Evolutionary conservation across 2,888 invertebrate genomes (phyloP).

Genomic region (Sclerodermus sp.): DNA sequence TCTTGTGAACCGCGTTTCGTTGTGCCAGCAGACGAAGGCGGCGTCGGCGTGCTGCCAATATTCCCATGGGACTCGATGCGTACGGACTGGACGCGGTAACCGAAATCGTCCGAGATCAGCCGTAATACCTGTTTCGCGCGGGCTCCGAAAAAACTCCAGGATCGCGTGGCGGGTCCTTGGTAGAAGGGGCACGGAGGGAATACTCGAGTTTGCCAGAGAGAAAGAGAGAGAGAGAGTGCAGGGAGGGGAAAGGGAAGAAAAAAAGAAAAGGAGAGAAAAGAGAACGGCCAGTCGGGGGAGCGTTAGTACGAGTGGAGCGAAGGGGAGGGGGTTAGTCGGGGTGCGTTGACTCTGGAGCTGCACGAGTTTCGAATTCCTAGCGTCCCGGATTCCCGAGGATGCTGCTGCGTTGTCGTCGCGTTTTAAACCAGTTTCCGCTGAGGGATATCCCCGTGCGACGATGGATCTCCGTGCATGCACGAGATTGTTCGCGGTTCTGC

Average conservation of each 20-base stretch:
- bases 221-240: conserved; percentile 2
- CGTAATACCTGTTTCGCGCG: conserved; percentile 41
- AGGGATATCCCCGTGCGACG: not conserved
- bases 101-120: too few species aligned
- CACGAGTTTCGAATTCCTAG: conserved; percentile 34
- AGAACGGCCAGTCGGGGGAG: too few species aligned
- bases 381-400: conserved; percentile 14
- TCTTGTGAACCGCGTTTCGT: conserved; percentile 16
- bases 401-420: conserved; percentile 12
- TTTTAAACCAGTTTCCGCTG: conserved; percentile 17
- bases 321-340: conserved; percentile 5
- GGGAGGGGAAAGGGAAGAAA: conserved; percentile 3
- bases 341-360: conserved; percentile 25
- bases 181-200: conserved; percentile 14
- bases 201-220: not conserved
- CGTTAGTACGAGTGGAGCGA: conserved; percentile 10
- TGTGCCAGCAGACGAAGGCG: conserved; percentile 12
- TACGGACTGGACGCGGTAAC: too few species aligned
- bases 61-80: too few species aligned
- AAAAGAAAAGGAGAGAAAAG: too few species aligned
- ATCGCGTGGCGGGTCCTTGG: conserved; percentile 15
- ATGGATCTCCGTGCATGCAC: too few species aligned
- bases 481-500: too few species aligned
- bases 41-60: conserved; percentile 25
- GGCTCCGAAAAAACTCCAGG: conserved; percentile 14